Conservation (phyloP, 1,140 invertebrate species). For the Plectus sambesii region DNA sequence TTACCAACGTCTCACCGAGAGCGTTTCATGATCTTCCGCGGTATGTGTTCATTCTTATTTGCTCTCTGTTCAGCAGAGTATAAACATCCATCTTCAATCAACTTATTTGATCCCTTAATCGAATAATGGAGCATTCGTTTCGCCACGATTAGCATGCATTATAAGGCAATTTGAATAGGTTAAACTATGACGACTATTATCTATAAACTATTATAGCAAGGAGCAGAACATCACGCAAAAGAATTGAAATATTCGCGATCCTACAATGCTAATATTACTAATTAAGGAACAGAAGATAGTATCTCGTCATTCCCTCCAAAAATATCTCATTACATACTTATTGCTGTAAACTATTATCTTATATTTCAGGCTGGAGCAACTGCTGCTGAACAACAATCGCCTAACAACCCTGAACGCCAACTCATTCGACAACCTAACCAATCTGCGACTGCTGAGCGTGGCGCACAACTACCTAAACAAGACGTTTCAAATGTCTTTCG, state of each 20-base stretch:
- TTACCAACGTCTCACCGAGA: slow-evolving; percentile 17
- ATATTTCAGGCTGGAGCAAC: slow-evolving; percentile 22
- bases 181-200: too few relatives aligned
- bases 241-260: too few relatives aligned
- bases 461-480: slow-evolving; percentile 18
- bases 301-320: too few relatives aligned
- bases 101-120: slow-evolving; percentile 2
- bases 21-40: slow-evolving; percentile 9
- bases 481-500: slow-evolving; percentile 13
- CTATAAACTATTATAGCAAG: too few relatives aligned
- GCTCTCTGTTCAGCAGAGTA: not conserved
- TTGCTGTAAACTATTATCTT: slow-evolving; percentile 17
- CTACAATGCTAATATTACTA: too few relatives aligned
- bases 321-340: slow-evolving; percentile 19
- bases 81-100: not conserved
- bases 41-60: not conserved
- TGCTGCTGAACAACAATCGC: slow-evolving; percentile 20
- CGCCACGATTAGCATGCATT: slow-evolving; percentile 10
- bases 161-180: too few relatives aligned
- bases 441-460: slow-evolving; percentile 17
- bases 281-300: too few relatives aligned
- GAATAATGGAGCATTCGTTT: slow-evolving; percentile 9
- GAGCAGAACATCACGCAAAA: too few relatives aligned
- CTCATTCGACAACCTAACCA: slow-evolving; percentile 13
- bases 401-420: slow-evolving; percentile 20